phyloP scores from a whole-genome alignment of 2,797 vertebrate species.

The Scolopax rusticola region DNA sequence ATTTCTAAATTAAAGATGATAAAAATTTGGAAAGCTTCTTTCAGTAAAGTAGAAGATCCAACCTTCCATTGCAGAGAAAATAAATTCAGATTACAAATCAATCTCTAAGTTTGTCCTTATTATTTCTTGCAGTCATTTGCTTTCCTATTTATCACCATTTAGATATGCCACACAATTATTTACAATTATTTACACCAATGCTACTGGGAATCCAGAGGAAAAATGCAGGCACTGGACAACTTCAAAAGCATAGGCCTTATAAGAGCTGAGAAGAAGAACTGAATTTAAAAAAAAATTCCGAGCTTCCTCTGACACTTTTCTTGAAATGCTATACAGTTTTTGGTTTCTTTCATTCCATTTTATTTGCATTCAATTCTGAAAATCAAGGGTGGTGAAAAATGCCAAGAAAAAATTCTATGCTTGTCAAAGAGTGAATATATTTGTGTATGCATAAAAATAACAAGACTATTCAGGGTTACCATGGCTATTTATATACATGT shows the following conservation, averaged over 20 bases:
- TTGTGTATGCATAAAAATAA: not conserved
- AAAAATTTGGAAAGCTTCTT: not conserved
- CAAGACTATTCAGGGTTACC: not conserved
- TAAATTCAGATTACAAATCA: not conserved
- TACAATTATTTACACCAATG: not conserved
- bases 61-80: not conserved
- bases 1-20: not conserved
- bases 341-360: not conserved
- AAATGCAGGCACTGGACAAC: not conserved
- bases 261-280: not conserved
- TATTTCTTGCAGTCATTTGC: not conserved
- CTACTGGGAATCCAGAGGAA: not conserved
- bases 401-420: not conserved
- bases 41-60: not conserved
- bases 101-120: not conserved
- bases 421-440: not conserved
- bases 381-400: not conserved
- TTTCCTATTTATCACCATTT: not conserved
- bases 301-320: not conserved
- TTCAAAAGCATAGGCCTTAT: not conserved
- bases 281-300: not conserved
- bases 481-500: not conserved
- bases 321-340: not conserved
- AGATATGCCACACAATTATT: not conserved
- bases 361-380: not conserved